A percentile compares a stretch with the other conserved stretches of the same genome.
These are phyloP conservation scores for Cactoblastis cactorum DNA, from an alignment of 2,888 invertebrate genomes.

Conservation along the genomic window DNA sequence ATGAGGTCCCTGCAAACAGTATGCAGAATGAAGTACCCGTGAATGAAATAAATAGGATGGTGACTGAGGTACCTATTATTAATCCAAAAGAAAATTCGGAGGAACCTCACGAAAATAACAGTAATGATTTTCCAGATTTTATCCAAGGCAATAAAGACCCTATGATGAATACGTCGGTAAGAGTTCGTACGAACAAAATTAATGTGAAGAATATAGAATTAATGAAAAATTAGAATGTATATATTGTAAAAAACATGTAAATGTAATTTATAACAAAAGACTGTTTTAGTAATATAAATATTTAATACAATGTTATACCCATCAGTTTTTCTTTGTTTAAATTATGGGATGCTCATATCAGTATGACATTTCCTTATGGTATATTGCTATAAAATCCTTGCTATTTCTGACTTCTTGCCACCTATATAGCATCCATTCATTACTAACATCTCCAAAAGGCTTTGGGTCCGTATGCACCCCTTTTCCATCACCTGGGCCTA, in stretches of 20 bases:
- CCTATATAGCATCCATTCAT: slow-evolving; percentile 78
- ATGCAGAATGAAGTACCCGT: slow-evolving; percentile 42
- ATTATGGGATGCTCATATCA: not conserved
- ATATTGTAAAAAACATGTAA: slow-evolving; percentile 15
- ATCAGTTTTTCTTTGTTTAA: not conserved
- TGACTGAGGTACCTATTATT: slow-evolving; percentile 55
- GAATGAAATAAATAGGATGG: slow-evolving; percentile 57
- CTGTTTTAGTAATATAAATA: slow-evolving; percentile 31
- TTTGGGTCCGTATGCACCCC: slow-evolving; percentile 85
- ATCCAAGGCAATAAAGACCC: slow-evolving; percentile 69
- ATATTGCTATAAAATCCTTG: slow-evolving; percentile 83
- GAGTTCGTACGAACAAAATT: slow-evolving; percentile 64
- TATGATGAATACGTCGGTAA: slow-evolving; percentile 68
- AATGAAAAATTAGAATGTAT: slow-evolving; percentile 58
- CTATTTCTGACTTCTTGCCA: slow-evolving; percentile 80
- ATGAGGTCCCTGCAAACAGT: slow-evolving; percentile 47
- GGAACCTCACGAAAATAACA: slow-evolving; percentile 32
- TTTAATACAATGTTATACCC: slow-evolving; percentile 21
- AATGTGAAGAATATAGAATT: slow-evolving; percentile 74
- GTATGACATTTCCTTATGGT: slow-evolving; percentile 37
- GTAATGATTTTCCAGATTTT: slow-evolving; percentile 51
- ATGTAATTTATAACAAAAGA: slow-evolving; percentile 28
- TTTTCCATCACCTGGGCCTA: slow-evolving; percentile 83
- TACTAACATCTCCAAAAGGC: slow-evolving; percentile 81
- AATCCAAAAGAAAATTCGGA: slow-evolving; percentile 54